Percentiles rank a stretch among this genome's conserved stretches.
Conservation (phyloP, 2,888 invertebrate species). For the Teinopalpus imperialis region DNA sequence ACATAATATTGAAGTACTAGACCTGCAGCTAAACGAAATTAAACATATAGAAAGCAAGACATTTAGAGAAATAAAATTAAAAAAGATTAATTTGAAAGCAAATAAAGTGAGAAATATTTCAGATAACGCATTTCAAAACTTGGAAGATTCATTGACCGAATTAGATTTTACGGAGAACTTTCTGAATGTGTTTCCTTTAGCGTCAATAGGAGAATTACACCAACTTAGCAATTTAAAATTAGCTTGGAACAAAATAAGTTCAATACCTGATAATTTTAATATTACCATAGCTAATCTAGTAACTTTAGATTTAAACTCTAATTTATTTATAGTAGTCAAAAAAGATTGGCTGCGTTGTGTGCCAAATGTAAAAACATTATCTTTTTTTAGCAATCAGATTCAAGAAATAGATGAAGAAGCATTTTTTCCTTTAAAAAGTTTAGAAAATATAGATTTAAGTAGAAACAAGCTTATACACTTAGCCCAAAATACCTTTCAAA, state of each 20-base stretch:
- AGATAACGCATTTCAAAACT: constrained; percentile 90
- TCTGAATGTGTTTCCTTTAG: constrained; percentile 90
- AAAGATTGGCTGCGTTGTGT: constrained; percentile 90
- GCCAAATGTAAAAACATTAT: constrained; percentile 89
- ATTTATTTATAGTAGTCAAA: constrained; percentile 89
- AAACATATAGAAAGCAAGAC: constrained; percentile 91
- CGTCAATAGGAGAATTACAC: constrained; percentile 88
- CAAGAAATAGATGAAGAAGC: constrained; percentile 89
- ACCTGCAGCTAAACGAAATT: constrained; percentile 93
- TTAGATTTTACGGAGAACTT: constrained; percentile 94
- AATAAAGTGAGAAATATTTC: constrained; percentile 91
- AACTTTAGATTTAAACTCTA: constrained; percentile 92
- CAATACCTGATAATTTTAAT: constrained; percentile 87
- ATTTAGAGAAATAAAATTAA: constrained; percentile 90
- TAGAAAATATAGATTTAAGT: constrained; percentile 93
- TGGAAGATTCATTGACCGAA: constrained; percentile 89
- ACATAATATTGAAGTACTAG: constrained; percentile 87
- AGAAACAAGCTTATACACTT: constrained; percentile 92
- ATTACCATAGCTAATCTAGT: constrained; percentile 86
- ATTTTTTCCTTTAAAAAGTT: constrained; percentile 86
- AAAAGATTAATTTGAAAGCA: constrained; percentile 91
- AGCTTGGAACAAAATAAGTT: constrained; percentile 92
- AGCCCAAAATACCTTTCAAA: constrained; percentile 87
- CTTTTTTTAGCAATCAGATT: constrained; percentile 92
- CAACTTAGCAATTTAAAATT: constrained; percentile 86